Base-by-base conservation (phyloP, 2,113 vertebrate species). In the Varanus salvator region DNA sequence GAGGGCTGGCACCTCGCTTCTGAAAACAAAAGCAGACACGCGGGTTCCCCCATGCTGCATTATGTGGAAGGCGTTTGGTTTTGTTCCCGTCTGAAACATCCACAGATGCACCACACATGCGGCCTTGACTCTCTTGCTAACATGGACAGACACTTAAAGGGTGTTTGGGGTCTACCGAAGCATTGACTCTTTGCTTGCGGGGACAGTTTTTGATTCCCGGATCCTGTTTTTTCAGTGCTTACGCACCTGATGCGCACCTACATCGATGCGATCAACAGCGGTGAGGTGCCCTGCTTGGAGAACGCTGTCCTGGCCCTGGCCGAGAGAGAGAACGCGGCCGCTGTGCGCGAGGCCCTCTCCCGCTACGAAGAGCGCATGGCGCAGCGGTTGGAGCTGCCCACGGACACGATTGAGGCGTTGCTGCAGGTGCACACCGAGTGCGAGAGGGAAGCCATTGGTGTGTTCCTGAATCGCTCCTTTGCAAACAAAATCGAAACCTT, bases 211-310 rank as follows among this genome's bases (percentile, higher is more conserved):
- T 44, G 27, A 48, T 71, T 69, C 1, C 4, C 29, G 15, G 6
- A 3, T 0, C 52, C 57, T 50, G 25, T 50, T 4, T 29, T n/a
- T 64, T n/a, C 89, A 97, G 97, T 90, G 88, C 89, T 97, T 5
- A 90, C 94, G 14, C 91, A 86, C 2, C 76, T 97, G 34, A 92
- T 92, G 1, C 25, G 74, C 85, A 94, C 78, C n/a, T 97, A 95
- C 3, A 90, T 96, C 8, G 85, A 89, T 4, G 94, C 96, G 19
- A 97, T 97, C 86, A 91, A 1, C 76, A 93, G 69, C 14, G 96
- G 96, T 4, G 6, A 84, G 0, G 86, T 97, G 48, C 97, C 96
- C 1, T 95, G 94, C 91, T 21, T 96, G 85, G 95, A 96, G 48
- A 97, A 95, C 0, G 29, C 94, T 8, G 94, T 97, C 52, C 19